Evolutionary conservation across 2,888 invertebrate species (phyloP).

Genomic region (Harpalus rufipes): DNA sequence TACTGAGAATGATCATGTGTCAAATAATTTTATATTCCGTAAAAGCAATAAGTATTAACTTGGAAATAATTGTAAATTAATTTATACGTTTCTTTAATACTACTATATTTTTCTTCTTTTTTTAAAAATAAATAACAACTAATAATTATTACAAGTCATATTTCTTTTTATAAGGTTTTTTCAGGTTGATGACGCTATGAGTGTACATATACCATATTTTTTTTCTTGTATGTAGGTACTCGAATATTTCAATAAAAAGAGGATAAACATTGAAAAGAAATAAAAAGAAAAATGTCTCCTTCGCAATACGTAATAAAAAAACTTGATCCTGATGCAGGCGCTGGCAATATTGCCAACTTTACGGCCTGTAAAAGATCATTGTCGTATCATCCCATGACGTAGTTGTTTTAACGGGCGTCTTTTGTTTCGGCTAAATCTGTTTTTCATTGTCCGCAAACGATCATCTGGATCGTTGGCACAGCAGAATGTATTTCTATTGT

Average conservation of each 20-base stretch:
- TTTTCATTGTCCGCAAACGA: slow-evolving; percentile 66
- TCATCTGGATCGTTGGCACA: slow-evolving; percentile 61
- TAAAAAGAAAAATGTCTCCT: slow-evolving; percentile 25
- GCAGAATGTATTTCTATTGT: slow-evolving; percentile 65
- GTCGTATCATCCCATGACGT: slow-evolving; percentile 55
- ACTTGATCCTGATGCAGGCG: slow-evolving; percentile 3
- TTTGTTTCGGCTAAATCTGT: slow-evolving; percentile 65
- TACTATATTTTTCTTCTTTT: too few relatives aligned
- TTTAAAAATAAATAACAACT: too few relatives aligned
- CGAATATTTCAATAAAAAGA: slow-evolving; percentile 44
- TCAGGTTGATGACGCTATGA: not conserved
- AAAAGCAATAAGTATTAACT: too few relatives aligned
- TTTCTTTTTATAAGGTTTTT: too few relatives aligned
- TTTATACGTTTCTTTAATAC: too few relatives aligned
- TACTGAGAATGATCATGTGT: too few relatives aligned
- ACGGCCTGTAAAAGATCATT: slow-evolving; percentile 66
- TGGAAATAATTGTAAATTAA: too few relatives aligned
- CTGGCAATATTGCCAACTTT: slow-evolving; percentile 59
- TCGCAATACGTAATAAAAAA: slow-evolving; percentile 35
- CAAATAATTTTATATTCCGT: too few relatives aligned
- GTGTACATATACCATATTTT: not conserved
- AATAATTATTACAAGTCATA: too few relatives aligned
- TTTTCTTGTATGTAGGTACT: not conserved
- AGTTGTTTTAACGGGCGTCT: slow-evolving; percentile 62
- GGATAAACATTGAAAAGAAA: slow-evolving; percentile 44